Percentiles rank a stretch among this genome's conserved stretches.
These are phyloP conservation scores for Xiphophorus couchianus DNA, from an alignment of 2,113 vertebrate species.

Conservation along the genomic window DNA sequence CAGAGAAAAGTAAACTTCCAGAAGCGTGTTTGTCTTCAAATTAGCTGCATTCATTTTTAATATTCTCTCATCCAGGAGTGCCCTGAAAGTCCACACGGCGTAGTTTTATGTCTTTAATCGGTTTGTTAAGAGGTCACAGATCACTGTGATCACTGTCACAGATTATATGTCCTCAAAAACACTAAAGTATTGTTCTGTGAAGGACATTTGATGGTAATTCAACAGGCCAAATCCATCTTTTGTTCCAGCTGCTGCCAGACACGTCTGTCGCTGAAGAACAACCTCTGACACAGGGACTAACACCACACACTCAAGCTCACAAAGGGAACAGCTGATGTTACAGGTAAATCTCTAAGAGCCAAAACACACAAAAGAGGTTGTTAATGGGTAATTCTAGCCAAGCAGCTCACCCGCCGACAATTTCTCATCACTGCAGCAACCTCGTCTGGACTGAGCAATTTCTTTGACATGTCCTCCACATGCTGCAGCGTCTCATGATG, in stretches of 20 bases:
- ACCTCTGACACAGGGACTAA: slow-evolving; percentile 11
- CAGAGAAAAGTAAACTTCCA: background rate
- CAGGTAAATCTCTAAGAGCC: slow-evolving; percentile 20
- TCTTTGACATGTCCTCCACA: slow-evolving; percentile 86
- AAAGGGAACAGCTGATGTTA: slow-evolving; percentile 10
- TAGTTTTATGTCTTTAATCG: slow-evolving; percentile 3
- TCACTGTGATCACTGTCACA: background rate
- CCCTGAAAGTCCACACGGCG: background rate
- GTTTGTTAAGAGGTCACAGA: slow-evolving; percentile 3
- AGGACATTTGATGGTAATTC: slow-evolving; percentile 53
- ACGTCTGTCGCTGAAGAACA: slow-evolving; percentile 30
- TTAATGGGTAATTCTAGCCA: slow-evolving; percentile 1
- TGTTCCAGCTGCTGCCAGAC: slow-evolving; percentile 31
- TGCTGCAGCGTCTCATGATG: slow-evolving; percentile 75
- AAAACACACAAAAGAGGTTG: slow-evolving; percentile 11
- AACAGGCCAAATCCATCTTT: slow-evolving; percentile 48
- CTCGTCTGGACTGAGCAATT: slow-evolving; percentile 89
- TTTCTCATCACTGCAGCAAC: slow-evolving; percentile 90
- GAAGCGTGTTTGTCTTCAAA: too few species aligned
- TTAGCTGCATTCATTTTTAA: slow-evolving; percentile 12
- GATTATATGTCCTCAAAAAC: slow-evolving; percentile 10
- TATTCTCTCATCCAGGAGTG: background rate
- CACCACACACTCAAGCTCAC: slow-evolving; percentile 14
- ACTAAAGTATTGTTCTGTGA: slow-evolving; percentile 37
- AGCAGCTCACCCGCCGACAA: slow-evolving; percentile 86